Conservation (phyloP, 2,797 vertebrate species). For the Alectoris magna region DNA sequence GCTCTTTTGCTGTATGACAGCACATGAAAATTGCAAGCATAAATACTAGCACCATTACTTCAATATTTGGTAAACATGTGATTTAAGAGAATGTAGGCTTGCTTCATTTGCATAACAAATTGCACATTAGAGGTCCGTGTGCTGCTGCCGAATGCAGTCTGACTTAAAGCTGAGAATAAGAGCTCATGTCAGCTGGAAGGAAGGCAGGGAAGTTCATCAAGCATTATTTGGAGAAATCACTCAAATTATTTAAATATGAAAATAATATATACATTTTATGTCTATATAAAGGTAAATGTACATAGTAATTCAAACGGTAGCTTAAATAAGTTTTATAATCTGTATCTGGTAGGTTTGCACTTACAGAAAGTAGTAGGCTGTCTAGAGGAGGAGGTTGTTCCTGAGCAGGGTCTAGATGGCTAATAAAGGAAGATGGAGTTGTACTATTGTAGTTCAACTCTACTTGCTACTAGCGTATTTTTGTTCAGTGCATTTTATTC, state of each 20-base stretch:
- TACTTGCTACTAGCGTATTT: not conserved
- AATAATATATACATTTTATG: not conserved
- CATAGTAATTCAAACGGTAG: not conserved
- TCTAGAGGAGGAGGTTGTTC: not conserved
- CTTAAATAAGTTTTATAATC: not conserved
- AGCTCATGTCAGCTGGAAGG: not conserved
- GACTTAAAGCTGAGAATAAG: not conserved
- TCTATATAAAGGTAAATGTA: not conserved
- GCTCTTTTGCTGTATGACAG: not conserved
- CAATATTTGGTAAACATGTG: not conserved
- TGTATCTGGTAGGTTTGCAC: not conserved
- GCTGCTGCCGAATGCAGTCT: not conserved
- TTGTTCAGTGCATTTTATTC: not conserved
- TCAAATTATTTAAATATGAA: constrained; percentile 41
- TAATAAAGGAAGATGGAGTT: not conserved
- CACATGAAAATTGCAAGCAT: not conserved
- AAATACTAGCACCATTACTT: not conserved
- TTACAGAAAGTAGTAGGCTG: not conserved
- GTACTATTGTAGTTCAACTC: not conserved
- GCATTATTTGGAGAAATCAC: not conserved
- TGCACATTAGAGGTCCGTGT: not conserved
- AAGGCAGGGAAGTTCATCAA: constrained; percentile 48
- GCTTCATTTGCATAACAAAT: not conserved
- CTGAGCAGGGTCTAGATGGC: not conserved
- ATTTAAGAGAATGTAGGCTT: not conserved